Percentiles rank a stretch among this genome's conserved stretches.
Evolutionary conservation across 2,888 invertebrate genomes (phyloP).

Genomic region (Tiphia femorata): DNA sequence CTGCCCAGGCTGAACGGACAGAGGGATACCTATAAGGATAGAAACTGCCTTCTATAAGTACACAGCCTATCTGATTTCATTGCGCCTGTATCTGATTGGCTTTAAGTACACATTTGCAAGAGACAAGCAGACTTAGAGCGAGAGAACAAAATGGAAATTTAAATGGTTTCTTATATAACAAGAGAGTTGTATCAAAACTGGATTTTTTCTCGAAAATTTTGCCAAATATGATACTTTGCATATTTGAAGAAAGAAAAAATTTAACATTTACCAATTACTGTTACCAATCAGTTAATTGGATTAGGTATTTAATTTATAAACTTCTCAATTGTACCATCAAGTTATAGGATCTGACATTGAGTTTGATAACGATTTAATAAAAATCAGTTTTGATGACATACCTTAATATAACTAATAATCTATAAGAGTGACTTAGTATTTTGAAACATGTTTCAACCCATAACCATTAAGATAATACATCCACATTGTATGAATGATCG

Average conservation of each 20-base stretch:
- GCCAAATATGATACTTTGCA: background rate
- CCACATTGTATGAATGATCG: too few relatives aligned
- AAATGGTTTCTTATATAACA: background rate
- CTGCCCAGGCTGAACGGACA: slow-evolving; percentile 73
- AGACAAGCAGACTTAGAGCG: slow-evolving; percentile 48
- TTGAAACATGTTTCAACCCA: too few relatives aligned
- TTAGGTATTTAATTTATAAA: too few relatives aligned
- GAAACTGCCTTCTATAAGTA: slow-evolving; percentile 77
- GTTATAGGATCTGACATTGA: too few relatives aligned
- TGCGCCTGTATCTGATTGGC: slow-evolving; percentile 56
- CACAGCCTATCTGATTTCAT: slow-evolving; percentile 46
- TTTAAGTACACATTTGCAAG: slow-evolving; percentile 46
- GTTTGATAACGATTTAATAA: too few relatives aligned
- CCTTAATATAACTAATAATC: too few relatives aligned
- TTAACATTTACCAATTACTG: slow-evolving; percentile 7
- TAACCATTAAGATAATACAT: too few relatives aligned
- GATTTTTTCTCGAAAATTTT: slow-evolving; percentile 1
- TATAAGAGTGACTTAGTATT: too few relatives aligned
- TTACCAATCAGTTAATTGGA: too few relatives aligned
- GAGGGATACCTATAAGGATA: slow-evolving; percentile 78
- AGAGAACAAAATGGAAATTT: slow-evolving; percentile 31
- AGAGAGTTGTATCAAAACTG: slow-evolving; percentile 3
- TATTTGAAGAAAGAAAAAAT: slow-evolving; percentile 14
- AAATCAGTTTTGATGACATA: too few relatives aligned
- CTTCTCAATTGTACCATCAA: too few relatives aligned